phyloP scores from a whole-genome alignment of 2,797 vertebrate genomes.

The Hephaestus fuliginosus region DNA sequence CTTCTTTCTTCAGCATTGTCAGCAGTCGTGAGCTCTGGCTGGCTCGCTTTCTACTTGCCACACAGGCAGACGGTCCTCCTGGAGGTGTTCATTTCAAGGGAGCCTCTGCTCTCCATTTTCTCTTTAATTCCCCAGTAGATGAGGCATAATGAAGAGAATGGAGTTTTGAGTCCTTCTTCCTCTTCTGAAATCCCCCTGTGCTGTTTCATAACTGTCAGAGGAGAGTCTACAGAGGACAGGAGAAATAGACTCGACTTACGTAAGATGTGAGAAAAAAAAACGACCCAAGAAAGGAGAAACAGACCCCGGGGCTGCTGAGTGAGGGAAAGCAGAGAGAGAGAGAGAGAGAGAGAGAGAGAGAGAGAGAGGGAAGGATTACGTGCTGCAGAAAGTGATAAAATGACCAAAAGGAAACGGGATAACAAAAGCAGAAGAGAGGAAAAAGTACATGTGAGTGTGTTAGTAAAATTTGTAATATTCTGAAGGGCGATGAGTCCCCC shows the following conservation, averaged over 20 bases:
- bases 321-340: slow-evolving; percentile 60
- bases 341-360: slow-evolving; percentile 51
- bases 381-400: slow-evolving; percentile 60
- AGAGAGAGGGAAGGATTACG: slow-evolving; percentile 56
- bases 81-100: slow-evolving; percentile 70
- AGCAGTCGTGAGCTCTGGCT: slow-evolving; percentile 58
- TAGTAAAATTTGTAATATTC: slow-evolving; percentile 43
- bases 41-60: slow-evolving; percentile 54
- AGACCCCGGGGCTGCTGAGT: slow-evolving; percentile 69
- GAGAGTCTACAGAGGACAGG: slow-evolving; percentile 77
- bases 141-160: slow-evolving; percentile 70
- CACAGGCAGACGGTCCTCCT: slow-evolving; percentile 48
- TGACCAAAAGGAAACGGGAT: slow-evolving; percentile 69
- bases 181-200: slow-evolving; percentile 71
- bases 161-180: slow-evolving; percentile 65
- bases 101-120: slow-evolving; percentile 68
- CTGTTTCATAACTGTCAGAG: slow-evolving; percentile 81
- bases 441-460: slow-evolving; percentile 31
- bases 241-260: slow-evolving; percentile 79
- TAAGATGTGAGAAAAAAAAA: slow-evolving; percentile 71
- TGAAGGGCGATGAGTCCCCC: slow-evolving; percentile 40
- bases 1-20: slow-evolving; percentile 53
- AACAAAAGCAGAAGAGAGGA: slow-evolving; percentile 53
- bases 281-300: slow-evolving; percentile 69
- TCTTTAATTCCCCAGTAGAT: slow-evolving; percentile 77